Evolutionary conservation across 1,140 invertebrate genomes (phyloP), one percentile per base, ranked within the genome.

Genomic region (Anagrus nilaparvatae): DNA sequence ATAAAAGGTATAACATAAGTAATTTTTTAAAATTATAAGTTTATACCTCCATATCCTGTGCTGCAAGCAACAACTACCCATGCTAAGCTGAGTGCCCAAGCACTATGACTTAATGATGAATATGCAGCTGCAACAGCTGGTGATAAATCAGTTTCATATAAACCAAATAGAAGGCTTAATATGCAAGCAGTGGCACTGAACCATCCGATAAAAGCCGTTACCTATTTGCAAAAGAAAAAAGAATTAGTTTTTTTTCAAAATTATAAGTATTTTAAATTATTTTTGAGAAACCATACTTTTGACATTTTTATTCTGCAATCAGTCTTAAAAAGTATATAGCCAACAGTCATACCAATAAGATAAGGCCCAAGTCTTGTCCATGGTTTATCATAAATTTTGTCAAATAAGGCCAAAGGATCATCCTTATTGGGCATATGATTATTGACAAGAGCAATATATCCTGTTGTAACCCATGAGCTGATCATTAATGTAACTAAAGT

Each of bases 51-150:
- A 61, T 90, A 78, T 42, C 89, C 88, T 19, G 83, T 88, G 16
- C 85, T 82, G 56, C 89, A 94, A 1, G 87, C 88, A 42, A 92
- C 75, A 7, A 89, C 82, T 47, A 92, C 80, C 89, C 89, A 95
- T 0, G 82, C 75, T 12, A 93, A 60, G 14, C 78, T 77, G 5
- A 88, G 50, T 7, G 87, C 84, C 86, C 87, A 94, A 12, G 82
- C 74, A 32, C 82, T 84, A 58, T 92, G 83, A 41, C 85, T 88
- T 9, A 90, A 63, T 1, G 87, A 81, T 50, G 81, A 84, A 62
- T 92, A 93, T 3, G 82, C 73, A 9, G 88, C 84, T 1, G 80
- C 81, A 2, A 73, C 71, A 3, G 76, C 56, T n/a, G 77, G 76
- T 18, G 74, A 71, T 36, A 89, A 63, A 58, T 84, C 73, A 7